Base-by-base conservation (phyloP, 2,113 vertebrate genomes). In the Ameiurus melas region DNA sequence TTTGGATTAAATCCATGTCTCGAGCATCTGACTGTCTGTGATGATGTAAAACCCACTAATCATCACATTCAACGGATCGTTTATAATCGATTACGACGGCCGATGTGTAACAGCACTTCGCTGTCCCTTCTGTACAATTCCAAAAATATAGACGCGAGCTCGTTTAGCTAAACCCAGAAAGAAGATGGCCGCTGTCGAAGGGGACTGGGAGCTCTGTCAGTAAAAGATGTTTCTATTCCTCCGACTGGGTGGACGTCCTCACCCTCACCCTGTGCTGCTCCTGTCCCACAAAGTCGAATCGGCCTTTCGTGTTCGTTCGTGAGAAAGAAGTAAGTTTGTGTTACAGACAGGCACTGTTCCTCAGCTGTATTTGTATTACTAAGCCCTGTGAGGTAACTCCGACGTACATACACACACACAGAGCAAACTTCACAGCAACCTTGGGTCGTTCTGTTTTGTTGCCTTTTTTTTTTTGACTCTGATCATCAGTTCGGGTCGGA, bases 361-460 rank as follows among this genome's bases (percentile, higher is more conserved):
- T 53, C 27, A 20, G 58, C 73, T 64, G 22, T 12, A 12, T 43
- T 57, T 43, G 5, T 27, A n/a, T 47, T n/a, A 13, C 39, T 3
- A 5, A 78, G 75, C 43, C 30, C 22, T 25, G 47, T 5, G 75
- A n/a, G 25, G 2, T 17, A 51, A 43, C 43, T 43, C 47, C 47
- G 9, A 86, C 0, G 78, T 4, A 81, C 0, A 33, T 17, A 85
- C 30, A 60, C 5, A 60, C 5, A 5, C 55, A 79, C 25, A 39
- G 47, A 64, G 73, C 73, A 75, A 77, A 17, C 36, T 84, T 86
- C 80, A 81, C 88, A 83, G 79, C 68, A 80, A 75, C 22, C n/a
- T 66, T 77, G 33, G 57, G 85, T 68, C n/a, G 22, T 85, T 55
- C 78, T 82, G 39, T 43, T 43, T 43, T 43, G 20, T 36, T 30